phyloP scores from a whole-genome alignment of 2,113 vertebrate species.

The Nipponia nippon region DNA sequence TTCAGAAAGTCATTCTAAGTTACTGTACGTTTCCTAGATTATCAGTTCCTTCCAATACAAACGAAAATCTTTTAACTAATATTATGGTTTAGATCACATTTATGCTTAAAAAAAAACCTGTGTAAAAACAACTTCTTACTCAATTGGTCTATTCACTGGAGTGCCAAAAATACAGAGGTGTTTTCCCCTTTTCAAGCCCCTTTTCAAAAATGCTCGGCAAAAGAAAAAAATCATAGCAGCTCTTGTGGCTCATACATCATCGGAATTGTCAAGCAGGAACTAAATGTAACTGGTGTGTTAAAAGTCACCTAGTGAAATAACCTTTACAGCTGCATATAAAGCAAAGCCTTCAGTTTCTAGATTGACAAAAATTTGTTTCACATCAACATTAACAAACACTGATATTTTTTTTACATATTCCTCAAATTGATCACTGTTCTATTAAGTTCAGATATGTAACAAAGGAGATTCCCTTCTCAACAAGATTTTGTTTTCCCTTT shows the following conservation, averaged over 20 bases:
- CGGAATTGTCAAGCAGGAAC: not conserved
- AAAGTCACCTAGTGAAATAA: not conserved
- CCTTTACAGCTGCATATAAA: not conserved
- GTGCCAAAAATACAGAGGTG: not conserved
- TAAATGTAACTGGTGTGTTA: not conserved
- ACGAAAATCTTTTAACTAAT: not conserved
- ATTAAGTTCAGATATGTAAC: not conserved
- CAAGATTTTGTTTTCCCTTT: not conserved
- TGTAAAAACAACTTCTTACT: not conserved
- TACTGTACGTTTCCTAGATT: not conserved
- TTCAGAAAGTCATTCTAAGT: not conserved
- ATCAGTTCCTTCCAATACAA: not conserved
- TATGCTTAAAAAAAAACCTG: not conserved
- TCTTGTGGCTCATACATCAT: not conserved
- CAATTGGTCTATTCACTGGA: not conserved
- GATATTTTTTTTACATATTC: not conserved
- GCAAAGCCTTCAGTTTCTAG: not conserved
- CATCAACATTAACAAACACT: not conserved
- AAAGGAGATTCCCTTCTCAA: not conserved
- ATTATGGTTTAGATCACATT: not conserved
- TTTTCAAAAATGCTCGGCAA: not conserved
- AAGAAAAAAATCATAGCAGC: not conserved
- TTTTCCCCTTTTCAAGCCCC: not conserved
- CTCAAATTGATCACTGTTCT: not conserved
- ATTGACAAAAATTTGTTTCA: not conserved